Evolutionary conservation across 2,797 vertebrate genomes (phyloP).

Genomic region (Cyclura pinguis): DNA sequence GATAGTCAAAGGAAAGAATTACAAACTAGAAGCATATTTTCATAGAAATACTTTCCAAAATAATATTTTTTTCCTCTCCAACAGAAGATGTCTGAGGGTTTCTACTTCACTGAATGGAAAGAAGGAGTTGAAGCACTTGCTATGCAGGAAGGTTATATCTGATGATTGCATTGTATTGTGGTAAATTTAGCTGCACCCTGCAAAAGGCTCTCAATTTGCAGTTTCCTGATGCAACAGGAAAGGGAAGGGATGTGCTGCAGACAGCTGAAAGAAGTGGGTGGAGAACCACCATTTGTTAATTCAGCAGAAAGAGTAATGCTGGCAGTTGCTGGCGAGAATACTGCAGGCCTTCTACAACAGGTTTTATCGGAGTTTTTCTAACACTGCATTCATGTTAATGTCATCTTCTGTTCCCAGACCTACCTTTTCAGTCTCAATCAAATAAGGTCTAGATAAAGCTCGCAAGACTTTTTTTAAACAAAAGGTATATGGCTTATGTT

Average conservation of each 20-base stretch:
- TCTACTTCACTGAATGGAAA: not conserved
- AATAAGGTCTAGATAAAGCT: not conserved
- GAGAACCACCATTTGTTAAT: constrained; percentile 47
- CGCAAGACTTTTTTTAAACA: not conserved
- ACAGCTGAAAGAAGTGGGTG: constrained; percentile 16
- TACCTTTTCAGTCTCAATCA: not conserved
- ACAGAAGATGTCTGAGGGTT: not conserved
- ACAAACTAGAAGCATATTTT: not conserved
- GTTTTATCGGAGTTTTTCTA: constrained; percentile 46
- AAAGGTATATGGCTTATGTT: constrained; percentile 1
- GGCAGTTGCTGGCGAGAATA: constrained; percentile 26
- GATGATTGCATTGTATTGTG: constrained; percentile 57
- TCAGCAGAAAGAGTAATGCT: constrained; percentile 53
- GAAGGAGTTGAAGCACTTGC: constrained; percentile 46
- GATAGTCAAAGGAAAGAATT: not conserved
- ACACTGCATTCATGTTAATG: not conserved
- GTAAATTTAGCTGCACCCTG: constrained; percentile 62
- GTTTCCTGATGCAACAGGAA: constrained; percentile 77
- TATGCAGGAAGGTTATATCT: constrained; percentile 28
- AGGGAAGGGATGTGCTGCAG: constrained; percentile 72
- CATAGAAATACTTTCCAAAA: constrained; percentile 31
- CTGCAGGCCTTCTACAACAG: constrained; percentile 23
- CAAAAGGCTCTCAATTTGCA: constrained; percentile 67
- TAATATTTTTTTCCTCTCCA: not conserved
- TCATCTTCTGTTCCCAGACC: not conserved